Conservation (phyloP, 2,113 vertebrate genomes). For the Beaufortia kweichowensis region DNA sequence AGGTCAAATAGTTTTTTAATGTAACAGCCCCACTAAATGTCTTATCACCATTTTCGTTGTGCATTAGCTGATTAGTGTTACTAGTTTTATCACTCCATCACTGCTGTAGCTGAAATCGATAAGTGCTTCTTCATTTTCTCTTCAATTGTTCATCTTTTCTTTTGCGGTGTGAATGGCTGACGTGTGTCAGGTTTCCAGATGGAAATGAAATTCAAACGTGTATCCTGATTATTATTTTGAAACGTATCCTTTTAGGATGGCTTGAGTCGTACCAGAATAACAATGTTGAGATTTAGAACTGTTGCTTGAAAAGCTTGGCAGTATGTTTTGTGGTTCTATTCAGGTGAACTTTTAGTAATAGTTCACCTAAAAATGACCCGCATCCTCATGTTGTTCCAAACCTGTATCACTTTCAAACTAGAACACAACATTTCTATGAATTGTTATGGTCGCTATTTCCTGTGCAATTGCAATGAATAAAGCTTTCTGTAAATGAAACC, state of each 20-base stretch:
- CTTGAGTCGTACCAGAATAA: background rate
- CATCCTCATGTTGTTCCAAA: too few relatives aligned
- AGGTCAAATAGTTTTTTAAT: conserved; percentile 38
- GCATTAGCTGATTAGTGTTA: conserved; percentile 4
- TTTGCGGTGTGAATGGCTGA: conserved; percentile 36
- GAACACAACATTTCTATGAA: too few relatives aligned
- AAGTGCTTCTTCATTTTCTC: conserved; percentile 1
- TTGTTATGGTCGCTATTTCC: too few relatives aligned
- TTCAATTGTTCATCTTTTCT: conserved; percentile 10
- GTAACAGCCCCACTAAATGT: conserved; percentile 50
- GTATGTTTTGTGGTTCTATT: background rate
- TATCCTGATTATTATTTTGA: conserved; percentile 27
- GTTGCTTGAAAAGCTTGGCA: background rate
- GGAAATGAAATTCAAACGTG: conserved; percentile 18
- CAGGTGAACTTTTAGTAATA: background rate
- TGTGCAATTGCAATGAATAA: too few relatives aligned
- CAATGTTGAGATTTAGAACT: background rate
- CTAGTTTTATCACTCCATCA: conserved; percentile 25
- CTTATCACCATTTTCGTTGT: conserved; percentile 35
- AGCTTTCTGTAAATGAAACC: too few relatives aligned
- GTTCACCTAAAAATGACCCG: too few relatives aligned
- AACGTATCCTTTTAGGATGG: conserved; percentile 4
- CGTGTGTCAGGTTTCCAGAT: background rate
- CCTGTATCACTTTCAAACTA: too few relatives aligned
- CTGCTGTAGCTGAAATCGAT: background rate